Base-by-base conservation (phyloP, 2,888 invertebrate species). In the Eilema depressum region DNA sequence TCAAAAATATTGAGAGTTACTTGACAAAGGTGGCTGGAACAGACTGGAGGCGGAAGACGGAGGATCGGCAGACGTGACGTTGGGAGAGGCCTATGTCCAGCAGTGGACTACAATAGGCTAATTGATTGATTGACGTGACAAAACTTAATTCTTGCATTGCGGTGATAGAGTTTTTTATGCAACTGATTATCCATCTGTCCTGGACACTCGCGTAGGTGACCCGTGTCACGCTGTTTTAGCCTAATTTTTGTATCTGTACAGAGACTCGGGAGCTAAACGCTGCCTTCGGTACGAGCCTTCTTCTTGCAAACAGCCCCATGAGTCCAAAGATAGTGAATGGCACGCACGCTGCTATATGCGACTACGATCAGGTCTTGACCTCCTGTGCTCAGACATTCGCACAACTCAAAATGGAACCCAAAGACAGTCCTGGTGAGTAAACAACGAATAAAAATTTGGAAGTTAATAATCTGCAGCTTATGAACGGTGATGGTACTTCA, bases 251-350 rank as follows among this genome's bases (percentile, higher is more conserved):
- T 57, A 62, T 23, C 5, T 23, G 79, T 83, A 14, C 86, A 97
- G 98, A 98, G 90, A 98, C 98, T 1, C 97, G 97, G 79, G 97
- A 97, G 86, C 96, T 97, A 80, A 98, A 98, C 87, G 97, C 98
- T 68, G 97, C 98, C 56, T 99, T 99, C 85, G 99, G 99, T 56
- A 98, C 99, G 63, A 99, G 99, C 86, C 96, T 99, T 2, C 96
- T 99, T 30, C 95, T 99, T 65, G 98, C 99, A 66, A 99, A 99
- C 92, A 98, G 98, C 3, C 99, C 99, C 1, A 98, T 98, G 97
- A 99, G 99, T 8, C 99, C 99, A 0, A 99, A 99, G 95, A 98
- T 99, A 66, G 98, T 99, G 4, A 98, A 99, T 84, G 99, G 98
- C 5, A 98, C 98, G 64, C 99, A 98, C 91, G 98, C 97, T 0